Percentiles rank a stretch among this genome's conserved stretches.
Evolutionary conservation across 2,113 vertebrate species (phyloP).

Genomic region (Hippocampus comes): DNA sequence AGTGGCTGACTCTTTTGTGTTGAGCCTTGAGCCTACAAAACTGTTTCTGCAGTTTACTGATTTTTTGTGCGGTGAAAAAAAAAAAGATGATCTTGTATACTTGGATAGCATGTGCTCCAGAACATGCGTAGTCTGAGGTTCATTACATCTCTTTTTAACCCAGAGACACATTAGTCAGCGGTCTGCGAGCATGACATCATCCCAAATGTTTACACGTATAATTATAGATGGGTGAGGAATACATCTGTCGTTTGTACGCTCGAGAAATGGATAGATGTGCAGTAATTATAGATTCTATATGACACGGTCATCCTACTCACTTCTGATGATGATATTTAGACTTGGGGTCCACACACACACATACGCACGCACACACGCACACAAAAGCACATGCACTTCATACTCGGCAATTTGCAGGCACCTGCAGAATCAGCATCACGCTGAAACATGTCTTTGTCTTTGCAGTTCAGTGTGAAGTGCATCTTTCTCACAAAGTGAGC

Average conservation of each 20-base stretch:
- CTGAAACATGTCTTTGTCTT: background rate
- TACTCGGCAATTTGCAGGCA: background rate
- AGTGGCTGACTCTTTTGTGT: slow-evolving; percentile 14
- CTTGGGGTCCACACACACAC: slow-evolving; percentile 7
- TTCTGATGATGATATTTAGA: slow-evolving; percentile 48
- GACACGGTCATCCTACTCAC: slow-evolving; percentile 30
- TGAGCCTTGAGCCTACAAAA: slow-evolving; percentile 29
- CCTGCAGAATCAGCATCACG: background rate
- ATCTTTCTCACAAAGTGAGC: background rate
- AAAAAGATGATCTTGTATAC: too few relatives aligned
- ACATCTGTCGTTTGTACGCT: slow-evolving; percentile 38
- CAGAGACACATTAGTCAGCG: slow-evolving; percentile 61
- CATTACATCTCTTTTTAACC: slow-evolving; percentile 43
- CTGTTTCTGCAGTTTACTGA: slow-evolving; percentile 16
- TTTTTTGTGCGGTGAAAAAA: slow-evolving; percentile 17
- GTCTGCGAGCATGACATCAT: slow-evolving; percentile 62
- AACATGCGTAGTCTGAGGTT: slow-evolving; percentile 40
- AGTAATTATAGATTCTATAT: slow-evolving; percentile 49
- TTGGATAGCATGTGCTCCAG: background rate
- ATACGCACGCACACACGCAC: too few relatives aligned
- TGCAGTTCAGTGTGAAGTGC: background rate
- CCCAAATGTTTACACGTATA: slow-evolving; percentile 64
- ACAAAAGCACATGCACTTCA: background rate
- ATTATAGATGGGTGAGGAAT: slow-evolving; percentile 66
- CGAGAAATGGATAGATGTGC: slow-evolving; percentile 21